Evolutionary conservation across 2,113 vertebrate species (phyloP).

Genomic region (Hemichromis elongatus): DNA sequence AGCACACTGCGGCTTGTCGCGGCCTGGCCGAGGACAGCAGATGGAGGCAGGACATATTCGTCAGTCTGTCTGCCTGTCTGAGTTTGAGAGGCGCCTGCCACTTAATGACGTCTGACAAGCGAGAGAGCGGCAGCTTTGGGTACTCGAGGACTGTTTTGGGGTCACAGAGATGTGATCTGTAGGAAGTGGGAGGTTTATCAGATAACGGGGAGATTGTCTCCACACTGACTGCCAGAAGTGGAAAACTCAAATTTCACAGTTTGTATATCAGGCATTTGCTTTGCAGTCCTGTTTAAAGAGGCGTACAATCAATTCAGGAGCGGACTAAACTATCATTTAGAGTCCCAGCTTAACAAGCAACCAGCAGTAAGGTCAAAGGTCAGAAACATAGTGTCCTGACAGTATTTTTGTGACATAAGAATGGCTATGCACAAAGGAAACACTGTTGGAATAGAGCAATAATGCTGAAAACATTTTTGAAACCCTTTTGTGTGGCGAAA

Average conservation of each 20-base stretch:
- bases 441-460: background rate
- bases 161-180: conserved; percentile 58
- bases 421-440: background rate
- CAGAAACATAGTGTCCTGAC: background rate
- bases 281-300: background rate
- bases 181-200: conserved; percentile 50
- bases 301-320: background rate
- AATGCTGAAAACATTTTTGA: background rate
- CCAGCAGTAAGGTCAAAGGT: background rate
- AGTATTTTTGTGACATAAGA: background rate
- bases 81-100: conserved; percentile 50
- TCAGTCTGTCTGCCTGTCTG: conserved; percentile 45
- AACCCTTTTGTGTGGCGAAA: background rate
- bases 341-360: background rate
- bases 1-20: background rate
- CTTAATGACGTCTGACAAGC: conserved; percentile 62
- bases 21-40: background rate
- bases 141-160: conserved; percentile 59
- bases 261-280: background rate
- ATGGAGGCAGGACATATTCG: conserved; percentile 21
- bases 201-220: conserved; percentile 45
- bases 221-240: conserved; percentile 18
- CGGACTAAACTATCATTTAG: background rate
- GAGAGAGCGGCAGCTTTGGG: conserved; percentile 51
- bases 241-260: conserved; percentile 21